Conservation (phyloP, 2,113 vertebrate species). For the Tachysurus vachellii region DNA sequence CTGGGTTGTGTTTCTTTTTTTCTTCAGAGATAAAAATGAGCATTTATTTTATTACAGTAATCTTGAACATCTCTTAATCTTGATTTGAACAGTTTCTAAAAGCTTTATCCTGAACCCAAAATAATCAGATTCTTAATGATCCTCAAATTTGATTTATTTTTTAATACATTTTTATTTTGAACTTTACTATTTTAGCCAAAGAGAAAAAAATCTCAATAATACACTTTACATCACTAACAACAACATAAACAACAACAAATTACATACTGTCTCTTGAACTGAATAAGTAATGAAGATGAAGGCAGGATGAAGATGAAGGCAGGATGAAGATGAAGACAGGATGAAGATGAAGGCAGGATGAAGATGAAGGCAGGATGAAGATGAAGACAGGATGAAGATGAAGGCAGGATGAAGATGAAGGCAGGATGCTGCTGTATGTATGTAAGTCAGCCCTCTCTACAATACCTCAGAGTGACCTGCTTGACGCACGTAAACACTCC, state of each 20-base stretch:
- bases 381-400: background rate
- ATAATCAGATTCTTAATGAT: background rate
- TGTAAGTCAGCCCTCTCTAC: background rate
- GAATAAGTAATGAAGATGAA: background rate
- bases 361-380: background rate
- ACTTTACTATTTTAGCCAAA: background rate
- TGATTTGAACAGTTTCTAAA: background rate
- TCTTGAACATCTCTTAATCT: background rate
- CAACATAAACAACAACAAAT: background rate
- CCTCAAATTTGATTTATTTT: too few species aligned
- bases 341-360: background rate
- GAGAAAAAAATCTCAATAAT: background rate
- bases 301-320: background rate
- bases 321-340: too few species aligned
- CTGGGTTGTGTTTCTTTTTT: background rate
- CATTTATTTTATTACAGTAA: background rate
- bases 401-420: background rate
- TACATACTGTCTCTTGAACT: background rate
- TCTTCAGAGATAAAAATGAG: background rate
- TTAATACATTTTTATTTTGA: too few species aligned
- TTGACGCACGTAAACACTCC: constrained; percentile 15
- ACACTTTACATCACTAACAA: background rate
- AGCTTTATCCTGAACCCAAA: background rate
- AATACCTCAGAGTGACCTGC: constrained; percentile 31
- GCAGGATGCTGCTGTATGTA: background rate